Base-by-base conservation (phyloP, 2,888 invertebrate genomes). In the Bhutanitis thaidina region DNA sequence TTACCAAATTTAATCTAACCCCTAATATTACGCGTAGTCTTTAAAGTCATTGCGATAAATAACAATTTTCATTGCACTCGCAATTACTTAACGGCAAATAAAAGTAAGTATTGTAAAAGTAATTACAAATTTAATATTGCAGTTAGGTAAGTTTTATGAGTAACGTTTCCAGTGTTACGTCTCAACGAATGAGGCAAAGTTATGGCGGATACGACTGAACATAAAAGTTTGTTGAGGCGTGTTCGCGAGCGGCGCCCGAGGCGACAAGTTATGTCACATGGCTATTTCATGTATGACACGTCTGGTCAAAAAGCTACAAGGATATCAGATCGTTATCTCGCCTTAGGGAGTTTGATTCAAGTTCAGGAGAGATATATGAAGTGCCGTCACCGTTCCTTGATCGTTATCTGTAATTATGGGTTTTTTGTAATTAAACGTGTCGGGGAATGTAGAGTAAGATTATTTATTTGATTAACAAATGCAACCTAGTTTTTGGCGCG, bases 261-360 rank as follows among this genome's bases (percentile, higher is more conserved):
- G 86, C 76, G 82, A 84, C 83, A 77, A 59, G 76, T 75, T 77
- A 74, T 80, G 80, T 82, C 83, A 82, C 77, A 79, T 63, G 76
- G 73, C 67, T 75, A 79, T 82, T 81, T 80, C 80, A 74, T 74
- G 69, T 77, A 77, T 71, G 77, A 79, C 75, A 80, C 68, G 77
- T 77, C 69, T 67, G 62, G 72, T 74, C 76, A 73, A 74, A 77
- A 78, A 79, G 78, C 77, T 78, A 86, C 83, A 82, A 85, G 85
- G 84, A 86, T 86, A 85, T 80, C 62, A 82, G 85, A 87, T 86
- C 67, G 56, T 69, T 75, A 86, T 87, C 86, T 61, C 60, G 59
- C 53, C 36, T 39, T 51, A 61, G 50, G 71, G 72, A 71, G 74
- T 78, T 74, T 68, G 71, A 78, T 75, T 77, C 74, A 74, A 77